Evolutionary conservation across 2,888 invertebrate genomes (phyloP), one percentile per base, ranked within the genome.

Genomic region (Xestia xanthographa): DNA sequence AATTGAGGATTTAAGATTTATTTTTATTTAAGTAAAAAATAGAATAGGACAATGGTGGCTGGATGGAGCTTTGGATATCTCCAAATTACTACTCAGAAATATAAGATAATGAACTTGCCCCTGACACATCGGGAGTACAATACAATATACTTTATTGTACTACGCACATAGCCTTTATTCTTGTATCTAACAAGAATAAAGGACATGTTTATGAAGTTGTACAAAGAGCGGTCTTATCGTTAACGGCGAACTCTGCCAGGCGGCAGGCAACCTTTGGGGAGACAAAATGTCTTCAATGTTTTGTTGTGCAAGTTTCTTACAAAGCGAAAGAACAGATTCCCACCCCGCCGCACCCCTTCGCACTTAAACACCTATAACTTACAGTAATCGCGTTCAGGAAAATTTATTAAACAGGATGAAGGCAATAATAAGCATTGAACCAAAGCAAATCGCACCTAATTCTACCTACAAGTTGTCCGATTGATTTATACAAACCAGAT

Each of bases 401-500:
- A 60, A 69, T 83, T 83, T 77, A 83, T 74, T 83, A 50, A 74
- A 77, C 83, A 80, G 68, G 68, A 83, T 80, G 83, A 80, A 77
- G 67, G 77, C 71, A 76, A 72, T 83, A 70, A 77, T 79, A 84
- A 75, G 75, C 80, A 72, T 29, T 75, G 73, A 79, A 77, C 74
- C 70, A 66, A 66, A 79, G 68, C 73, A 80, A 82, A 76, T 84
- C 76, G 65, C 72, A 70, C 69, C 71, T 72, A 76, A 82, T 68
- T 72, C 75, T 76, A 80, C 67, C 77, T 76, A 79, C 79, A 79
- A 76, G 58, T 75, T 77, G 26, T 53, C 66, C 65, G 75, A 86
- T 83, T 81, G 86, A 83, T 85, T 86, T 83, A 86, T 78, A 74
- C 56, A 77, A 84, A 82, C 77, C 86, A 86, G 86, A 86, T 85